phyloP scores from a whole-genome alignment of 2,113 vertebrate genomes.

The Notarius quadriscutis region DNA sequence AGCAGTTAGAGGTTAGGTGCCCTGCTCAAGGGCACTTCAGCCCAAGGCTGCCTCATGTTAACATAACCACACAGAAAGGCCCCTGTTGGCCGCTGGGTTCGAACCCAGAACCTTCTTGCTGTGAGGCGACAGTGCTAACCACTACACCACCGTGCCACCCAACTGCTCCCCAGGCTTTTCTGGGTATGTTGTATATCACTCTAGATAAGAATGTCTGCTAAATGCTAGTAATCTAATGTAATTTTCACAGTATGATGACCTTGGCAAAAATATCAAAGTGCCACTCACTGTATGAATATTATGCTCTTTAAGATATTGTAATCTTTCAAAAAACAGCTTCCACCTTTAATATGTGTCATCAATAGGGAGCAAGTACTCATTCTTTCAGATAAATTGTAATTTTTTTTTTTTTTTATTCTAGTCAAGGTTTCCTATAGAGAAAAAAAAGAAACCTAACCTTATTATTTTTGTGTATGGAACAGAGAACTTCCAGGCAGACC shows the following conservation, averaged over 20 bases:
- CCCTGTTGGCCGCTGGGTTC: too few species aligned
- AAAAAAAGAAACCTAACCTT: background rate
- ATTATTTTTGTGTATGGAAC: background rate
- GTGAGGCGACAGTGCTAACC: too few species aligned
- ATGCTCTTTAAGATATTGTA: background rate
- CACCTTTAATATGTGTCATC: background rate
- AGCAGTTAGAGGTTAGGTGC: too few species aligned
- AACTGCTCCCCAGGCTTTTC: too few species aligned
- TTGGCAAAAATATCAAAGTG: background rate
- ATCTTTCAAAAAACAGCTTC: background rate
- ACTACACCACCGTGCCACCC: too few species aligned
- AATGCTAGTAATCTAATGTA: too few species aligned
- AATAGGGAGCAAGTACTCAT: background rate
- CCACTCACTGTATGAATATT: background rate
- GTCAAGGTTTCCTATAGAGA: background rate
- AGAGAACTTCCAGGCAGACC: conserved; percentile 91
- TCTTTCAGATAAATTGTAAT: background rate
- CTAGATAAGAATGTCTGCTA: too few species aligned
- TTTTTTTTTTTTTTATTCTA: conserved; percentile 7
- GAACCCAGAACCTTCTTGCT: too few species aligned
- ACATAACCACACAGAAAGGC: too few species aligned
- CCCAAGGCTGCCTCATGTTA: too few species aligned
- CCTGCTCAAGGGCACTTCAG: too few species aligned
- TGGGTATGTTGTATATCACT: too few species aligned
- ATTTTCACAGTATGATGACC: background rate